Conservation (phyloP, 1,140 invertebrate species). For the Bilobella aurantiaca region DNA sequence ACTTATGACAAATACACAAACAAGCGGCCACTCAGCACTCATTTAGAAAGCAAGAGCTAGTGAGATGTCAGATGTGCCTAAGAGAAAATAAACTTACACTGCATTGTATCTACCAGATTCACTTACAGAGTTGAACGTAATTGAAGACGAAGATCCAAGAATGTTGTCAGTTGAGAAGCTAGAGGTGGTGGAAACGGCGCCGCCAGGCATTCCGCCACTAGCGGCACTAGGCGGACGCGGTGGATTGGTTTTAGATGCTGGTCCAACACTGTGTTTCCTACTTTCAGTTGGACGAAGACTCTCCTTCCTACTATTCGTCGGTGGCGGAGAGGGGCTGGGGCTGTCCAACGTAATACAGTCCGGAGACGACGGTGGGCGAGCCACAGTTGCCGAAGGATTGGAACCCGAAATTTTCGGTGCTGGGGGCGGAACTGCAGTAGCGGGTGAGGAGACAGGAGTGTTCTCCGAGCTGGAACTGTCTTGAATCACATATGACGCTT, state of each 20-base stretch:
- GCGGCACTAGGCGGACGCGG: background rate
- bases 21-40: too few relatives aligned
- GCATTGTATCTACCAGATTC: too few relatives aligned
- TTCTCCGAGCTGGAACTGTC: background rate
- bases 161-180: background rate
- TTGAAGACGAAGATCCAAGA: conserved; percentile 1
- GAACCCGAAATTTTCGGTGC: background rate
- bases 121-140: background rate
- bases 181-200: background rate
- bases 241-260: too few relatives aligned
- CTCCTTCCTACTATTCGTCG: background rate
- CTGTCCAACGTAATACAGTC: conserved; percentile 22
- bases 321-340: conserved; percentile 12
- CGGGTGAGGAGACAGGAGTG: background rate
- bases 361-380: conserved; percentile 6
- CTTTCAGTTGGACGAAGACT: background rate
- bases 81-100: too few relatives aligned
- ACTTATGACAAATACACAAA: too few relatives aligned
- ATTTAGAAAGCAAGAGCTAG: too few relatives aligned
- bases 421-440: background rate
- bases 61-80: too few relatives aligned
- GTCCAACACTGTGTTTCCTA: too few relatives aligned
- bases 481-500: background rate
- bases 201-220: background rate
- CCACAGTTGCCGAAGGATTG: background rate